A percentile compares a stretch with the other conserved stretches of the same genome.
Conservation (phyloP, 1,140 invertebrate genomes). For the Tribolium castaneum region DNA sequence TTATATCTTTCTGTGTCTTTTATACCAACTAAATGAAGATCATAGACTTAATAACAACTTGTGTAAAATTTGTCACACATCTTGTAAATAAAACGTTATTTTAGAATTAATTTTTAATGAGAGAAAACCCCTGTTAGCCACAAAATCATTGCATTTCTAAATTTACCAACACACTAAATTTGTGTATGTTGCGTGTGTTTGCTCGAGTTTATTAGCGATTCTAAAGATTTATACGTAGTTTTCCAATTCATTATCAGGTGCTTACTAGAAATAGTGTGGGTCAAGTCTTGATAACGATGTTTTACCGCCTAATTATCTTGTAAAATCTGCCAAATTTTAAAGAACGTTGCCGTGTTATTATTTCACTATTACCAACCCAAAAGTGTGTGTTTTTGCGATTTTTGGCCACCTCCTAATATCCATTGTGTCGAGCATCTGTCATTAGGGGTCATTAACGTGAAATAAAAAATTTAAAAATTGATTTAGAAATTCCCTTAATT, state of each 20-base stretch:
- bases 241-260: not conserved
- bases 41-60: too few relatives aligned
- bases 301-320: not conserved
- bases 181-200: not conserved
- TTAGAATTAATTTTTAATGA: too few relatives aligned
- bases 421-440: too few relatives aligned
- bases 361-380: too few relatives aligned
- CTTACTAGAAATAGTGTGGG: not conserved
- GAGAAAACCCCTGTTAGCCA: too few relatives aligned
- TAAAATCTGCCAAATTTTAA: not conserved
- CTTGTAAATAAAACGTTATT: too few relatives aligned
- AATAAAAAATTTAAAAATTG: not conserved
- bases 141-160: not conserved
- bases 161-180: not conserved
- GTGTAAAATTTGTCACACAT: too few relatives aligned
- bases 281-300: not conserved
- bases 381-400: too few relatives aligned
- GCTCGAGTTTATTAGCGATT: not conserved
- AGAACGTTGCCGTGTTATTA: not conserved
- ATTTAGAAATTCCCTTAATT: not conserved
- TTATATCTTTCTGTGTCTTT: too few relatives aligned
- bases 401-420: too few relatives aligned
- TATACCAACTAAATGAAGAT: too few relatives aligned
- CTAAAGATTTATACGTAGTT: not conserved
- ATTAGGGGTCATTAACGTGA: not conserved